These are phyloP conservation scores for Papilio elwesi DNA, from an alignment of 2,888 invertebrate species.

Conservation along the genomic window DNA sequence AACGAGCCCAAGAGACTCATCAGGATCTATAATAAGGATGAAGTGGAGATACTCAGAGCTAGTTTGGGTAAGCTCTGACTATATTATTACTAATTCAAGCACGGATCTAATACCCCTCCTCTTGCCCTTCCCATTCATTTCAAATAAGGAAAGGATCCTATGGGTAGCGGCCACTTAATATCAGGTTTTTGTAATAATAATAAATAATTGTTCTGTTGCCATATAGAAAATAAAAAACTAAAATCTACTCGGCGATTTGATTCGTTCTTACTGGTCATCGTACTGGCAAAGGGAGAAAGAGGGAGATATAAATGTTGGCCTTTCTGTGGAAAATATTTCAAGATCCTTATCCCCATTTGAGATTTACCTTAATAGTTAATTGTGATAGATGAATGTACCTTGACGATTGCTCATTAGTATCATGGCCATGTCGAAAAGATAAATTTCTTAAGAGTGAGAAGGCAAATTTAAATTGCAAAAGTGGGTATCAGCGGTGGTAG, in stretches of 20 bases:
- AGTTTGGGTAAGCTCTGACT: slow-evolving; percentile 79
- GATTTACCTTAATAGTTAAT: background rate
- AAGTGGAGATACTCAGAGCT: slow-evolving; percentile 88
- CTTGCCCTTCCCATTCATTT: no score
- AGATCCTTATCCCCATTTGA: background rate
- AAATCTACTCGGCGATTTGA: no score
- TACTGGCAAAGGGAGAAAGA: background rate
- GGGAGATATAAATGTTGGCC: background rate
- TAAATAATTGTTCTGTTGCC: no score
- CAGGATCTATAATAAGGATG: slow-evolving; percentile 88
- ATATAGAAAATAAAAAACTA: background rate
- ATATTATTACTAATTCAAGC: background rate
- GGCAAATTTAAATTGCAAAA: background rate
- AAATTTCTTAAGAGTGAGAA: slow-evolving; percentile 7
- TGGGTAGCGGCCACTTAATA: no score
- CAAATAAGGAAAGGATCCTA: no score
- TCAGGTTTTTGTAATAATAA: no score
- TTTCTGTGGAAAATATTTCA: background rate
- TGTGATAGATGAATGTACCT: background rate
- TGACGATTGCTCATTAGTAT: slow-evolving; percentile 1
- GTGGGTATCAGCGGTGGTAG: no score
- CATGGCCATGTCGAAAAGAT: background rate
- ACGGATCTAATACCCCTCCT: no score
- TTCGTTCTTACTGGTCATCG: no score
- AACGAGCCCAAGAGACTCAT: slow-evolving; percentile 90